phyloP scores from a whole-genome alignment of 1,140 invertebrate species.

The Drosophila sproati region DNA sequence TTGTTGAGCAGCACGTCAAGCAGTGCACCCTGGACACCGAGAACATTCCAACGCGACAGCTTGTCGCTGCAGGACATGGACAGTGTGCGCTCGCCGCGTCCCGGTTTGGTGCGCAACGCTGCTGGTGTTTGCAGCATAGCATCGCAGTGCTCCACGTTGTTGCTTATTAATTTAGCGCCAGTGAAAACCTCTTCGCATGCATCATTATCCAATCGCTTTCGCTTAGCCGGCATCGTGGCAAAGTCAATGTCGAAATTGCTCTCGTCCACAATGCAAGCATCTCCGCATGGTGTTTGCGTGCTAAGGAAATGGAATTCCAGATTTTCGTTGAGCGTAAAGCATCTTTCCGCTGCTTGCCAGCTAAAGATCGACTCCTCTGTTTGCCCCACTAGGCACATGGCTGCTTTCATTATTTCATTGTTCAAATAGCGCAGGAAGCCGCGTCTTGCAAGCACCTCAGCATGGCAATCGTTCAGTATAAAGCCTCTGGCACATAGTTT shows the following conservation, averaged over 20 bases:
- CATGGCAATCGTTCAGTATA: conserved; percentile 95
- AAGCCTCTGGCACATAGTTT: conserved; percentile 88
- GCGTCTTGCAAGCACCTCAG: conserved; percentile 94
- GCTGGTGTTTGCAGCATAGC: conserved; percentile 85
- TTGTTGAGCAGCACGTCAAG: conserved; percentile 88
- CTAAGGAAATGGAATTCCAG: conserved; percentile 94
- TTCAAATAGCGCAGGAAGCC: conserved; percentile 92
- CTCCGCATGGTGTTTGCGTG: conserved; percentile 96
- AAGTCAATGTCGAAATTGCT: background rate
- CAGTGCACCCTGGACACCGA: conserved; percentile 93
- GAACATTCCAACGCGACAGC: conserved; percentile 93
- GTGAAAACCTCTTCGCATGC: conserved; percentile 86
- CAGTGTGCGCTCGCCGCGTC: conserved; percentile 94
- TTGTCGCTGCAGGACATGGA: conserved; percentile 98
- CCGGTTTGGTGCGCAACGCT: conserved; percentile 95
- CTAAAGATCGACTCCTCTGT: conserved; percentile 56
- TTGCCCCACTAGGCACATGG: conserved; percentile 81
- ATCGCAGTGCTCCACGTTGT: conserved; percentile 85
- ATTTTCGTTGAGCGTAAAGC: conserved; percentile 86
- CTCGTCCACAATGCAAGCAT: conserved; percentile 87
- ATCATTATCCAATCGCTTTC: conserved; percentile 37
- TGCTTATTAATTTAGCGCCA: conserved; percentile 93
- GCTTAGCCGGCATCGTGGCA: conserved; percentile 59
- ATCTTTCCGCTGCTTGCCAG: conserved; percentile 59
- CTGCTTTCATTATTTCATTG: conserved; percentile 65